A percentile compares a stretch with the other conserved stretches of the same genome.
phyloP scores from a whole-genome alignment of 2,797 vertebrate genomes.

The Euthynnus affinis region DNA sequence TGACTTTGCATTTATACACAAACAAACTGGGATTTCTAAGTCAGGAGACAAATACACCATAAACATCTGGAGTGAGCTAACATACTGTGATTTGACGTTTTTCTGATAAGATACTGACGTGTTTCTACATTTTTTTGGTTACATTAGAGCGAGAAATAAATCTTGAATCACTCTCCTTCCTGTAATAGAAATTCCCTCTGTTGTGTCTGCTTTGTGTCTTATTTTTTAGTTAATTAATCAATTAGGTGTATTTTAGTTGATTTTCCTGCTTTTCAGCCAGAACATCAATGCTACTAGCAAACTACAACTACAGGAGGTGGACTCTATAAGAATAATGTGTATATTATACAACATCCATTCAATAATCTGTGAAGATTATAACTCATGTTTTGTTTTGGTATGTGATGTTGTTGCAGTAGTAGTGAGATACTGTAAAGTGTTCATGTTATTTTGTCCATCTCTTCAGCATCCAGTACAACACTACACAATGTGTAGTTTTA shows the following conservation, averaged over 20 bases:
- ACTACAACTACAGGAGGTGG: not conserved
- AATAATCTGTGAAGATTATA: too few relatives aligned
- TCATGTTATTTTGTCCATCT: not conserved
- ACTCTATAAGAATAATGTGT: not conserved
- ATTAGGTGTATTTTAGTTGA: not conserved
- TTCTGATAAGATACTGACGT: not conserved
- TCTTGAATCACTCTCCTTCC: not conserved
- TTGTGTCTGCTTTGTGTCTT: too few relatives aligned
- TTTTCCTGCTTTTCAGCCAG: not conserved
- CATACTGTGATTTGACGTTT: not conserved
- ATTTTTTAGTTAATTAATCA: too few relatives aligned
- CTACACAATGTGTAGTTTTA: conserved; percentile 17
- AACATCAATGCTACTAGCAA: not conserved
- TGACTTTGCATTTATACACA: not conserved
- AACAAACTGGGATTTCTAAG: not conserved
- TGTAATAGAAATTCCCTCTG: too few relatives aligned
- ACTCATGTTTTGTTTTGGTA: too few relatives aligned
- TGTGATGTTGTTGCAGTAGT: not conserved
- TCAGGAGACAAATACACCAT: not conserved
- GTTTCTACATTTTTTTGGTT: not conserved
- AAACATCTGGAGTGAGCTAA: too few relatives aligned
- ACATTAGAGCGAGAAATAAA: not conserved
- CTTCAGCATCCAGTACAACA: not conserved
- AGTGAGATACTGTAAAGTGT: not conserved
- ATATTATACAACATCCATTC: too few relatives aligned